Base-by-base conservation (phyloP, 1,140 invertebrate genomes). In the Gonioctena quinquepunctata region DNA sequence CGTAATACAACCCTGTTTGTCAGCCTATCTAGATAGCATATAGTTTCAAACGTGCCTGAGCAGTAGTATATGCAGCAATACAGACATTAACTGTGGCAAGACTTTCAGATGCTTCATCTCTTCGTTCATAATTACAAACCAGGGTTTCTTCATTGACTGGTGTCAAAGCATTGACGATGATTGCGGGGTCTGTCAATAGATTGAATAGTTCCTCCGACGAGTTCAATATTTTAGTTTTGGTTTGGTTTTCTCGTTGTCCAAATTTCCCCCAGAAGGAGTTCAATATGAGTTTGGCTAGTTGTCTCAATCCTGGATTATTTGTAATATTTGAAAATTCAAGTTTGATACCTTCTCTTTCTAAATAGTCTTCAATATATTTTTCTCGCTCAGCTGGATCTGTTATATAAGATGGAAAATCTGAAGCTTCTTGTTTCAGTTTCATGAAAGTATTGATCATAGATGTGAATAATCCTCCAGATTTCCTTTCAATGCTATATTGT, bases 241-340 rank as follows among this genome's bases (percentile, higher is more conserved):
- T 8, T 7, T 33, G 48, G 21, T 68, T 69, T 54, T 72, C 67
- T 1, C 48, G 18, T 42, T 72, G 28, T 1, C 50, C 67, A 7
- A 72, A 69, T 28, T 80, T 82, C 1, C 83, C 80, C 81, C 80
- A 82, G 66, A 83, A 78, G 3, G 73, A 78, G 67, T 83, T 83
- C 21, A 82, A 70, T 33, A 78, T 77, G 3, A 81, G 28, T 75
- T 84, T 83, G 2, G 78, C 76, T 5, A 82, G 66, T 7, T 74
- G 70, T 28, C 79, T 56, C 28, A 80, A 59, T 5, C 81, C 83
- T 0, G 78, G 74, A 69, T 42, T 42, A 2, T 42, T n/a, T n/a
- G n/a, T n/a, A n/a, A 42, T 42, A 13, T 42, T n/a, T 7, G 76
- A 54, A 3, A 5, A 23, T 33, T 85, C 77, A 13, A 86, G 64